A percentile compares a stretch with the other conserved stretches of the same genome.
phyloP scores from a whole-genome alignment of 2,797 vertebrate genomes.

The Furcifer pardalis region DNA sequence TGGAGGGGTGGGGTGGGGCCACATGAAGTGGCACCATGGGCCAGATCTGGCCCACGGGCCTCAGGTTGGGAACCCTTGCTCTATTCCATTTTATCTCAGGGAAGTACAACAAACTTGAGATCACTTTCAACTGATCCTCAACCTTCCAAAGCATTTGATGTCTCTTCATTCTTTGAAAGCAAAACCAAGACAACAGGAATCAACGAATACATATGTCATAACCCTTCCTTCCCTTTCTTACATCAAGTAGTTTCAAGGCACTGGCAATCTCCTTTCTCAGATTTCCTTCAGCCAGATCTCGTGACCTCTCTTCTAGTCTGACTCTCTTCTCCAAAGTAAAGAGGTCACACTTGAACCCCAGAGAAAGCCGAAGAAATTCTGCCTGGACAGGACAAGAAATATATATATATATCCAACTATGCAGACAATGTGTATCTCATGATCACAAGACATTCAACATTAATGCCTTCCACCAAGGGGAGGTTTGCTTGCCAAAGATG shows the following conservation, averaged over 20 bases:
- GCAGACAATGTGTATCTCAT: not conserved
- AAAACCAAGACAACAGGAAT: not conserved
- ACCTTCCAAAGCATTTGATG: not conserved
- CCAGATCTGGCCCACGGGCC: no score
- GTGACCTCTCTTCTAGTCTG: slow-evolving; percentile 91
- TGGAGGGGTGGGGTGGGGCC: no score
- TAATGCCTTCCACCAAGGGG: not conserved
- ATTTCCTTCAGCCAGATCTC: slow-evolving; percentile 94
- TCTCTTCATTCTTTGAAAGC: not conserved
- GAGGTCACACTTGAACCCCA: slow-evolving; percentile 97
- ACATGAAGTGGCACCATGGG: no score
- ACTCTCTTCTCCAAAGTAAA: slow-evolving; percentile 97
- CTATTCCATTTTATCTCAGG: not conserved
- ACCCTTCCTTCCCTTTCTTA: slow-evolving; percentile 53
- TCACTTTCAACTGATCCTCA: not conserved
- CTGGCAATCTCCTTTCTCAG: slow-evolving; percentile 90
- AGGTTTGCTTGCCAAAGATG: not conserved
- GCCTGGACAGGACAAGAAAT: slow-evolving; percentile 74
- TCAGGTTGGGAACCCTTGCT: no score
- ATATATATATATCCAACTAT: not conserved
- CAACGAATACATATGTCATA: fast-evolving
- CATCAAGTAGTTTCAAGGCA: slow-evolving; percentile 90
- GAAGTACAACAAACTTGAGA: not conserved
- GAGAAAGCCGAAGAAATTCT: slow-evolving; percentile 92
- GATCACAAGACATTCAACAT: not conserved